Evolutionary conservation across 2,113 vertebrate species (phyloP), one percentile per base, ranked within the genome.

Genomic region (Heptranchias perlo): DNA sequence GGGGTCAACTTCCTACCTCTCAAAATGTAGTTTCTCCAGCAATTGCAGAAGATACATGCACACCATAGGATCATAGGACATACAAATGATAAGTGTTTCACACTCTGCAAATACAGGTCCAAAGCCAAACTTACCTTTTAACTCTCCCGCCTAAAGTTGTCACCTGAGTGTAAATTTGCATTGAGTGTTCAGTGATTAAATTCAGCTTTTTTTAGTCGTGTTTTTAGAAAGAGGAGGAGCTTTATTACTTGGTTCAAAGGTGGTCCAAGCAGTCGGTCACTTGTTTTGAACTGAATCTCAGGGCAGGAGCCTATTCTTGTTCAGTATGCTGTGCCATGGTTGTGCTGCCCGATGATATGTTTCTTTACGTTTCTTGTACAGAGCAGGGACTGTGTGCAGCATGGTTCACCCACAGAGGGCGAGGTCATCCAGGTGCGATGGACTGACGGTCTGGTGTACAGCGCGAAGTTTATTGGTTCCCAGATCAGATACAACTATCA

Each of bases 381-480:
- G 99, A 99, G 98, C 97, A 98, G 99, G 65, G 98, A 99, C 97
- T 99, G 99, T 76, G 52, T 98, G 64, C 97, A 96, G 10, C 96
- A 97, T 39, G 99, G 99, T 0, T 98, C 98, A 4, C 99, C 99
- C 3, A 97, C 97, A 0, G 97, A 97, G 92, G 99, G 99, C 0
- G 98, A 99, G 97, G 1, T 98, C 47, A 97, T 99, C 58, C 97
- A 98, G 69, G 98, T 99, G 39, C 97, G 97, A 96, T 98, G 98
- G 96, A 97, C 97, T 0, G 98, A 99, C 0, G 98, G 98, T 84
- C 97, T 98, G 13, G 10, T 98, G 61, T 98, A 98, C 96, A 99
- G 98, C 10, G 99, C 99, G 96, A 99, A 97, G 96, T 99, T 98
- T 47, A 97, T 99, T 76, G 98, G 98, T 96, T 97, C 98, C 25